Conservation (phyloP, 2,113 vertebrate genomes). For the Azemiops feae region DNA sequence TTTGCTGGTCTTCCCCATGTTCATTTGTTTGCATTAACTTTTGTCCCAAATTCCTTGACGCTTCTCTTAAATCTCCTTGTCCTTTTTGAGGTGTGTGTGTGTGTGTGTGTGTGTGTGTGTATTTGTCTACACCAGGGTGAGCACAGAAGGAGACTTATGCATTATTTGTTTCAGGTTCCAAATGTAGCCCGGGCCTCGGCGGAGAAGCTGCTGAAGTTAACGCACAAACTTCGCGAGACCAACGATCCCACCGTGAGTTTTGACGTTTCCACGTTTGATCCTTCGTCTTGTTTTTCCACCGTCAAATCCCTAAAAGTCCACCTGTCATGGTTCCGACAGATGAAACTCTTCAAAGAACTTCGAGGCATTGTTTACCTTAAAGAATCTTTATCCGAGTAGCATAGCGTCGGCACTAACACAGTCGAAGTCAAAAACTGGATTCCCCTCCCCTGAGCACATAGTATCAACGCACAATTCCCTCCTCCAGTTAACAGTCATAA, state of each 20-base stretch:
- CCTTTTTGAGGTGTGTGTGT: too few relatives aligned
- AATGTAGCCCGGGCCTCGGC: constrained; percentile 78
- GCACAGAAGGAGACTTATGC: background rate
- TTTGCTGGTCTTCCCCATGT: background rate
- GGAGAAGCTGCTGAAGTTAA: constrained; percentile 84
- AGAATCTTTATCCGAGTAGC: too few relatives aligned
- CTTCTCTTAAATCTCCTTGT: background rate
- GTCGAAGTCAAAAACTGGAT: too few relatives aligned
- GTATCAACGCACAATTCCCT: too few relatives aligned
- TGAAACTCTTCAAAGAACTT: too few relatives aligned
- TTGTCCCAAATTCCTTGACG: too few relatives aligned
- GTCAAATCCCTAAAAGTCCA: background rate
- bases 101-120: too few relatives aligned
- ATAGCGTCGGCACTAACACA: too few relatives aligned
- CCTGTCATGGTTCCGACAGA: too few relatives aligned
- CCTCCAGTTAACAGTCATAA: too few relatives aligned
- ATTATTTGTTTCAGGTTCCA: constrained; percentile 70
- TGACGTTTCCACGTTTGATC: background rate
- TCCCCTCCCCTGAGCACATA: too few relatives aligned
- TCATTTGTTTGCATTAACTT: background rate
- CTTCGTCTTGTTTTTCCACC: background rate
- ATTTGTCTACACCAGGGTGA: background rate
- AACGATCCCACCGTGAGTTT: constrained; percentile 84
- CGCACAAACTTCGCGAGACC: constrained; percentile 84
- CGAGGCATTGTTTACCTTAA: too few relatives aligned